phyloP scores from a whole-genome alignment of 2,797 vertebrate genomes.

The Takifugu rubripes region DNA sequence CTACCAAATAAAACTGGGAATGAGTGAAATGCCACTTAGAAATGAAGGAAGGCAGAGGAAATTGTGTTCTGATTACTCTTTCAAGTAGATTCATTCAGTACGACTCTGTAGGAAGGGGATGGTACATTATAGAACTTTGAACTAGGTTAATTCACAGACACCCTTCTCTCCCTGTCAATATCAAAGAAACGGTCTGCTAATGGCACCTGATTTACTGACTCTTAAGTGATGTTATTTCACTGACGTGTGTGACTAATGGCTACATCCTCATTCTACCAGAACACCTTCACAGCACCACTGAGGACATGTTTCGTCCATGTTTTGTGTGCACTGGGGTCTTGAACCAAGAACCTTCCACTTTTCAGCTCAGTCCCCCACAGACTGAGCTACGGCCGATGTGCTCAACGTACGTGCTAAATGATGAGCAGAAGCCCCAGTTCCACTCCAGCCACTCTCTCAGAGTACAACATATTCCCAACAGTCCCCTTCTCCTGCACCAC shows the following conservation, averaged over 20 bases:
- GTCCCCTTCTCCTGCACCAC: conserved; percentile 30
- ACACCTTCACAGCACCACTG: no score
- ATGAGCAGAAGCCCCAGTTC: conserved; percentile 2
- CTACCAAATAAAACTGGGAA: conserved; percentile 32
- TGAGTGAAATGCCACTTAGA: conserved; percentile 32
- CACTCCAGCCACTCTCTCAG: conserved; percentile 12
- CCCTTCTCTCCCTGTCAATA: conserved; percentile 10
- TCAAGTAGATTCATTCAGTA: conserved; percentile 22
- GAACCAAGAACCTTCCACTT: not conserved
- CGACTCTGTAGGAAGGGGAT: conserved; percentile 24
- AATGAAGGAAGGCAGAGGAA: conserved; percentile 20
- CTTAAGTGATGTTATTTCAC: conserved; percentile 7
- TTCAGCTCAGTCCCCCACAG: no score
- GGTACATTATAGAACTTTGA: conserved; percentile 19
- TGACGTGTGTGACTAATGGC: not conserved
- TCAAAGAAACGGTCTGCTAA: no score
- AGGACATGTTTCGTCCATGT: no score
- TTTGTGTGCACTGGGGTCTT: no score
- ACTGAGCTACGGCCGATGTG: not conserved
- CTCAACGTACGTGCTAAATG: conserved; percentile 10
- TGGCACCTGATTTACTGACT: no score
- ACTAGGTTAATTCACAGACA: conserved; percentile 32
- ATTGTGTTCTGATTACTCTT: conserved; percentile 32
- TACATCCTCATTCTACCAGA: no score
- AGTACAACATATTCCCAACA: conserved; percentile 1